phyloP scores from a whole-genome alignment of 1,140 invertebrate genomes.

The Drosophila tropicalis region DNA sequence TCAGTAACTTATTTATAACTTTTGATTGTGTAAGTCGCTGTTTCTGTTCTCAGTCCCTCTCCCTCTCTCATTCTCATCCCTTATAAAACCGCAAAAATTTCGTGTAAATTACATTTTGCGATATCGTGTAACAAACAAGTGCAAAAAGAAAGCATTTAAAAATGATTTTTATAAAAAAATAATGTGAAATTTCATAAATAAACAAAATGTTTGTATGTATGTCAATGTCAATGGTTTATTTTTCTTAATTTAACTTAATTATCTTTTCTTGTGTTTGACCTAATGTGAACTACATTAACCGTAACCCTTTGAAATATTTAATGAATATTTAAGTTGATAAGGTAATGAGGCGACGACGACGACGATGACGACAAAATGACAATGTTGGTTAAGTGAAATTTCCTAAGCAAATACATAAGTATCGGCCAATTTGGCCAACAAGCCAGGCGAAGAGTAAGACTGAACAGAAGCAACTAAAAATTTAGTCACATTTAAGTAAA shows the following conservation, averaged over 20 bases:
- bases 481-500: not conserved
- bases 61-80: not conserved
- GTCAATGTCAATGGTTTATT: constrained; percentile 9
- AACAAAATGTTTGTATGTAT: not conserved
- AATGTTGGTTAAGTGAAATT: constrained; percentile 24
- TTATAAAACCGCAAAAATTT: not conserved
- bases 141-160: constrained; percentile 38
- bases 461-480: not conserved
- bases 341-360: not conserved
- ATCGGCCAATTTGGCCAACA: constrained; percentile 17
- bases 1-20: not conserved
- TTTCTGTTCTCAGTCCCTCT: not conserved
- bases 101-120: constrained; percentile 29
- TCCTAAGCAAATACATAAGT: constrained; percentile 8
- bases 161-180: constrained; percentile 17
- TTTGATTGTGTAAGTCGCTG: constrained; percentile 14
- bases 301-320: constrained; percentile 41
- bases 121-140: constrained; percentile 43
- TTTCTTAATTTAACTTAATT: constrained; percentile 31
- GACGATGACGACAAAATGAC: not conserved
- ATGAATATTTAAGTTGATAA: constrained; percentile 22
- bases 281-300: constrained; percentile 34
- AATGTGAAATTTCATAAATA: constrained; percentile 1
- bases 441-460: not conserved
- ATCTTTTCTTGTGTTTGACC: constrained; percentile 31